These are phyloP conservation scores for Pseudococcus viburni DNA, from an alignment of 2,888 invertebrate genomes.

Conservation along the genomic window DNA sequence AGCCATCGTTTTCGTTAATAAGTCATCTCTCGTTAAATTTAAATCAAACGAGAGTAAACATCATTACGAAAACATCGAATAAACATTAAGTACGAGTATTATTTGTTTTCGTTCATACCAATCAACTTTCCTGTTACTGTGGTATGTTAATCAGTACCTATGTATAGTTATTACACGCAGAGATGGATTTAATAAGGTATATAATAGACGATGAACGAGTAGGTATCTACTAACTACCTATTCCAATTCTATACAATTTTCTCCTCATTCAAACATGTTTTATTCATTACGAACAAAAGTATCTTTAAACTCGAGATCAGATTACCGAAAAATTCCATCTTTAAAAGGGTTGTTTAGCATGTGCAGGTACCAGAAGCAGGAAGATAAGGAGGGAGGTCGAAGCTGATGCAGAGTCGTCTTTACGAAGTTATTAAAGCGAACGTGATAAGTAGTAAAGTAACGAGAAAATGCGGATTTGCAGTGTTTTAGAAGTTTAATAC, in stretches of 20 bases:
- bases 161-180: too few relatives aligned
- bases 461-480: background rate
- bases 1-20: background rate
- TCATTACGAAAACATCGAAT: background rate
- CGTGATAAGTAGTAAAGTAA: background rate
- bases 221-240: too few relatives aligned
- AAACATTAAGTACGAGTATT: too few relatives aligned
- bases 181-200: background rate
- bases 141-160: too few relatives aligned
- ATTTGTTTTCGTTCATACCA: too few relatives aligned
- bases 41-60: background rate
- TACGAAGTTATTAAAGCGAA: background rate
- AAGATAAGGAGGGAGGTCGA: background rate
- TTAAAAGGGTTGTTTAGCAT: background rate
- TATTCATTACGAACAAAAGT: slow-evolving; percentile 9
- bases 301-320: background rate
- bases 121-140: too few relatives aligned
- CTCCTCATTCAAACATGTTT: background rate
- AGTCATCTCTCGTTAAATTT: background rate
- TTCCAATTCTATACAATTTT: background rate
- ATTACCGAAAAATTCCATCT: background rate
- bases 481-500: background rate
- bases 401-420: background rate
- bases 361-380: background rate
- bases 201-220: background rate